Percentiles rank a stretch among this genome's conserved stretches.
These are phyloP conservation scores for Trigoniulus corallinus DNA, from an alignment of 1,140 invertebrate genomes.

Conservation along the genomic window DNA sequence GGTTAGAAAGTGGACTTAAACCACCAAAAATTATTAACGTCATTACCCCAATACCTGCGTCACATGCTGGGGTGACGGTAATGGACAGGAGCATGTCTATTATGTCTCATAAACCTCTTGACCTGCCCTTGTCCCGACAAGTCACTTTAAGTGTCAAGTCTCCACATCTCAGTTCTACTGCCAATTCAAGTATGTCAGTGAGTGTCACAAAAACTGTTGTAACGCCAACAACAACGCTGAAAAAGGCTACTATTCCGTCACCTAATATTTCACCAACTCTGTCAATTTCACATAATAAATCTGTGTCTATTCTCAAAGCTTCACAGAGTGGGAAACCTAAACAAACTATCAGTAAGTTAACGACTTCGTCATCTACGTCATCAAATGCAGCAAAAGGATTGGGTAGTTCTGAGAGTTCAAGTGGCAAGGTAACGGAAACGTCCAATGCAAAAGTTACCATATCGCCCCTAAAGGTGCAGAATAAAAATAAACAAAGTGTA, in stretches of 20 bases:
- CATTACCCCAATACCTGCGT: constrained; percentile 33
- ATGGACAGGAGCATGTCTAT: not conserved
- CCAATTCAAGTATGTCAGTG: not conserved
- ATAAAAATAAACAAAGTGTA: not conserved
- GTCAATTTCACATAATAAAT: constrained; percentile 1
- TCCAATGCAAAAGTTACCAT: constrained; percentile 4
- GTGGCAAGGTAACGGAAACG: too few species aligned
- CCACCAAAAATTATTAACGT: constrained; percentile 11
- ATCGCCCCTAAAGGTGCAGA: constrained; percentile 5
- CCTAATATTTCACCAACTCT: not conserved
- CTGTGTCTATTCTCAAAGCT: constrained; percentile 6
- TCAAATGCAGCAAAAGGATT: too few species aligned
- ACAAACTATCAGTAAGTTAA: not conserved
- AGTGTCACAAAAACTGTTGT: not conserved
- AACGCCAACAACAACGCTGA: not conserved
- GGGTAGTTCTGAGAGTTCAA: too few species aligned
- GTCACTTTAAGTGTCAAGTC: constrained; percentile 3
- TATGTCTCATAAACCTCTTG: not conserved
- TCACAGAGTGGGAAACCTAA: not conserved
- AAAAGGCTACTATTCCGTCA: not conserved
- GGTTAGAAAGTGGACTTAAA: constrained; percentile 29
- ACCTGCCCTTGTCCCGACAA: not conserved
- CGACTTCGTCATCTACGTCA: not conserved
- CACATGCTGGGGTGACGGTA: not conserved
- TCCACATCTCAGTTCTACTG: not conserved